phyloP scores from a whole-genome alignment of 2,888 invertebrate species.

The Helicoverpa assulta region DNA sequence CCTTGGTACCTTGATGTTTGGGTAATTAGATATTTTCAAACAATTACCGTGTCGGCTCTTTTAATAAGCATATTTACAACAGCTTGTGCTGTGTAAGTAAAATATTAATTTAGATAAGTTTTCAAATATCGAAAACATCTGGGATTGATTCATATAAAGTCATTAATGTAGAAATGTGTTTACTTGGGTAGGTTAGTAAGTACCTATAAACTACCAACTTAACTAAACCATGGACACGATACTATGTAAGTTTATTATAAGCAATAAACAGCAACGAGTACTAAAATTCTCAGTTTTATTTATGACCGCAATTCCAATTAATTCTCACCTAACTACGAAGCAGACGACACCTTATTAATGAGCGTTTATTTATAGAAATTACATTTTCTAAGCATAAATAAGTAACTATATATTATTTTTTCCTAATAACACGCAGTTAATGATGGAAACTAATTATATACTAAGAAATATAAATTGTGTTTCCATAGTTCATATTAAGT shows the following conservation, averaged over 20 bases:
- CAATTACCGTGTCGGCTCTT: too few species aligned
- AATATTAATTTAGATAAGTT: too few species aligned
- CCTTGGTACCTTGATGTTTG: not conserved
- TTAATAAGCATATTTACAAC: too few species aligned
- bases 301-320: conserved; percentile 1
- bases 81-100: too few species aligned
- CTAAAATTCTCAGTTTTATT: not conserved
- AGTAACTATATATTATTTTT: conserved; percentile 13
- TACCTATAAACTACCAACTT: too few species aligned
- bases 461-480: conserved; percentile 35
- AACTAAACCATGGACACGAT: too few species aligned
- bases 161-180: too few species aligned
- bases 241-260: too few species aligned
- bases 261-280: not conserved
- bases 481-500: not conserved
- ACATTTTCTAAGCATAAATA: conserved; percentile 32
- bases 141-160: too few species aligned
- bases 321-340: conserved; percentile 1
- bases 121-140: too few species aligned
- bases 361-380: conserved; percentile 31
- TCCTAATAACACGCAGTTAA: conserved; percentile 30
- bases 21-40: not conserved
- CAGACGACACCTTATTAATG: conserved; percentile 13
- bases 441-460: conserved; percentile 4
- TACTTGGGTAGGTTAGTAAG: too few species aligned